A percentile compares a stretch with the other conserved stretches of the same genome.
phyloP scores from a whole-genome alignment of 2,888 invertebrate genomes.

The Axea sp. region DNA sequence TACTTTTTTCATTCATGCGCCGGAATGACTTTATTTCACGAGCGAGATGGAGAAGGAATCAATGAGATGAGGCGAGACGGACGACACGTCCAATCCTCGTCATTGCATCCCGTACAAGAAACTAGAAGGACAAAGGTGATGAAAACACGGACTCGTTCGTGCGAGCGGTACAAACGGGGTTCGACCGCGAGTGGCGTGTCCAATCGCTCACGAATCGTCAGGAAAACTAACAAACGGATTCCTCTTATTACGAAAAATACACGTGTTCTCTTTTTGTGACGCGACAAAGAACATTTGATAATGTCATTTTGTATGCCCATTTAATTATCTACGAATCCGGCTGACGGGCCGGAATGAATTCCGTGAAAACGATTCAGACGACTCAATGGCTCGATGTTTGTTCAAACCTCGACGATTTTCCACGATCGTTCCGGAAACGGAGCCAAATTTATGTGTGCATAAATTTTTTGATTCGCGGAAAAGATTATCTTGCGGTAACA shows the following conservation, averaged over 20 bases:
- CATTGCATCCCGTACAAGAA: background rate
- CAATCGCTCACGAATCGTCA: slow-evolving; percentile 63
- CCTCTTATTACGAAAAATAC: slow-evolving; percentile 68
- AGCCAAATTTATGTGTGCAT: slow-evolving; percentile 38
- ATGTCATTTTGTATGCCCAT: slow-evolving; percentile 25
- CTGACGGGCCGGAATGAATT: slow-evolving; percentile 12
- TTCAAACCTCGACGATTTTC: slow-evolving; percentile 21
- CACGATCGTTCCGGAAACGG: slow-evolving; percentile 36
- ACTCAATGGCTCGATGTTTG: slow-evolving; percentile 16
- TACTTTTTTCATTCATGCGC: slow-evolving; percentile 67
- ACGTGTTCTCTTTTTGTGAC: slow-evolving; percentile 43
- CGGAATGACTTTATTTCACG: slow-evolving; percentile 66
- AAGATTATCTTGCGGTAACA: slow-evolving; percentile 44
- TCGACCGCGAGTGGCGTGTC: slow-evolving; percentile 58
- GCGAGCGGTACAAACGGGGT: slow-evolving; percentile 10
- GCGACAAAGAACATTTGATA: slow-evolving; percentile 23
- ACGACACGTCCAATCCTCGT: background rate
- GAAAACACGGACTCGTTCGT: slow-evolving; percentile 22
- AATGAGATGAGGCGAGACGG: slow-evolving; percentile 30
- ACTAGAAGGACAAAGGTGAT: slow-evolving; percentile 41
- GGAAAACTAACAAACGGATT: slow-evolving; percentile 69
- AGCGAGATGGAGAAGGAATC: slow-evolving; percentile 6
- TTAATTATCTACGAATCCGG: slow-evolving; percentile 20
- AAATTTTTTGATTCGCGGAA: slow-evolving; percentile 36
- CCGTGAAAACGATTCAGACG: slow-evolving; percentile 10